Conservation (phyloP, 2,797 vertebrate genomes). For the Tapirus indicus region DNA sequence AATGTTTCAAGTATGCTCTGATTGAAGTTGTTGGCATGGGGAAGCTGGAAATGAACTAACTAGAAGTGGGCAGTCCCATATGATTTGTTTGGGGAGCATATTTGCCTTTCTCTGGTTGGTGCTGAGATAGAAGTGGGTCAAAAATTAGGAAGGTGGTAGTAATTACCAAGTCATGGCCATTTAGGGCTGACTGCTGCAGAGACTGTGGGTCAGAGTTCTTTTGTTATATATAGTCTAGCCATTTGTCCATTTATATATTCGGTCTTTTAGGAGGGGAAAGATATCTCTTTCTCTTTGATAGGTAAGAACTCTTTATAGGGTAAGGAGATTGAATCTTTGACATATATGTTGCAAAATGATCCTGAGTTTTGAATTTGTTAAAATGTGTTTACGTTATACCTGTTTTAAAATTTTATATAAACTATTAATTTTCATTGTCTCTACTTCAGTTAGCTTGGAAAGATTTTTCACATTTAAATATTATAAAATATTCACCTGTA, state of each 20-base stretch:
- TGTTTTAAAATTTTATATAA: conserved; percentile 15
- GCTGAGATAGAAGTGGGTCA: neutral
- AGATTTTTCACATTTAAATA: neutral
- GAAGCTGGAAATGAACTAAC: neutral
- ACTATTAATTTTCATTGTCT: neutral
- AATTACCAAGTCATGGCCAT: neutral
- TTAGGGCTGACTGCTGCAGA: neutral
- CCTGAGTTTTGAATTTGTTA: neutral
- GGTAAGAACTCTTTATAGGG: neutral
- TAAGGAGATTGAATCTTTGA: neutral
- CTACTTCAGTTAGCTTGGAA: neutral
- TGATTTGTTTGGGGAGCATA: neutral
- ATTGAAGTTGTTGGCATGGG: neutral
- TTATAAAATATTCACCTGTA: neutral
- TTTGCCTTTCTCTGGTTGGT: neutral
- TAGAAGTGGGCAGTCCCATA: neutral
- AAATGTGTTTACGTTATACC: neutral
- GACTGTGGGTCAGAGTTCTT: neutral
- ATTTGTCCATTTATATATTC: neutral
- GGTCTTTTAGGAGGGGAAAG: neutral
- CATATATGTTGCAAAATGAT: neutral
- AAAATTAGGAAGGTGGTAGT: neutral
- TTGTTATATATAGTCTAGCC: neutral
- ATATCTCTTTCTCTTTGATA: neutral
- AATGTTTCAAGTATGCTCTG: neutral